These are phyloP conservation scores for Amphiprion clarkii DNA, from an alignment of 2,797 vertebrate species.

Conservation along the genomic window DNA sequence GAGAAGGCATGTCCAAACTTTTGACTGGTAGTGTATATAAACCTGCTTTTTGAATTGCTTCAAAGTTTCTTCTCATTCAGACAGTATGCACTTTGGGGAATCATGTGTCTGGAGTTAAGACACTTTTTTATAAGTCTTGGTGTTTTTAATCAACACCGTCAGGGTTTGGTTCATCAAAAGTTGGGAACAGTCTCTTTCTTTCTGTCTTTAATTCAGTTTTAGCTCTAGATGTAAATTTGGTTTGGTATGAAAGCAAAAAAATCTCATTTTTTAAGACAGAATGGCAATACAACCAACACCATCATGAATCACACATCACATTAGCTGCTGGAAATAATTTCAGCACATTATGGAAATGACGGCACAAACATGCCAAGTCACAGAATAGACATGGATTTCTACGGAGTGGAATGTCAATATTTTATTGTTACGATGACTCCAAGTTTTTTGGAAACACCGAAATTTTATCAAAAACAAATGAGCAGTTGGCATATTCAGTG, in stretches of 20 bases:
- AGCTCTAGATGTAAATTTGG: too few relatives aligned
- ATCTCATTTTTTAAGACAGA: neutral
- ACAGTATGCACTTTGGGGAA: neutral
- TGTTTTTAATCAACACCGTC: too few relatives aligned
- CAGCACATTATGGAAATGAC: neutral
- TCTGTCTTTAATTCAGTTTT: too few relatives aligned
- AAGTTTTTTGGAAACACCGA: slow-evolving; percentile 64
- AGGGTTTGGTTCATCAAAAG: too few relatives aligned
- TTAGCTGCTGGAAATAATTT: neutral
- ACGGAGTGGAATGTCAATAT: slow-evolving; percentile 79
- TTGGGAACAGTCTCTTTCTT: neutral
- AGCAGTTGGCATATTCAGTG: slow-evolving; percentile 76
- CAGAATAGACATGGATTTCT: slow-evolving; percentile 2
- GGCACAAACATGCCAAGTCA: neutral
- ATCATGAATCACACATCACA: too few relatives aligned
- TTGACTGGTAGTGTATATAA: neutral
- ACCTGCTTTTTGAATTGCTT: neutral
- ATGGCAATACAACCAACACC: too few relatives aligned
- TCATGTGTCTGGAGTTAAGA: too few relatives aligned
- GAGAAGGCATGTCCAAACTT: too few relatives aligned
- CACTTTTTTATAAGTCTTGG: too few relatives aligned
- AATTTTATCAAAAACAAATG: slow-evolving; percentile 59
- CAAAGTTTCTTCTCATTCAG: neutral
- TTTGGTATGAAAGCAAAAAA: neutral
- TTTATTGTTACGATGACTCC: slow-evolving; percentile 80